Evolutionary conservation across 2,888 invertebrate species (phyloP), one percentile per base, ranked within the genome.

Genomic region (Rhabditoides inermis): DNA sequence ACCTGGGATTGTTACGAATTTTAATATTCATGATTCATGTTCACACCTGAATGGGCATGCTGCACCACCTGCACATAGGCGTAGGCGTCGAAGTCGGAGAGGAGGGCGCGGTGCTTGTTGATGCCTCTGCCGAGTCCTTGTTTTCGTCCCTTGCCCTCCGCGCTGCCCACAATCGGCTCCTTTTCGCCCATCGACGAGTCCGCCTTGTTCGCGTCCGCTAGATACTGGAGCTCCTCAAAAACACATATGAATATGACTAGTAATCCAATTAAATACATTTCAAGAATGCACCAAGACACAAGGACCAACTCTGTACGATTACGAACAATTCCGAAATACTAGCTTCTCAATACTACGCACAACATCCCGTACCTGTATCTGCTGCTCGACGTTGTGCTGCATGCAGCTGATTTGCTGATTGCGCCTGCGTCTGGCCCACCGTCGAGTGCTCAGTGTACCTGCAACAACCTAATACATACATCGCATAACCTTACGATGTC

Each of bases 381-480:
- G 98, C 80, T 98, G 98, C 78, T 99, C 98, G 70, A 98, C 82
- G 81, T 98, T 98, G 79, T 99, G 98, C 81, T 98, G 95, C 95
- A 98, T 99, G 63, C 98, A 84, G 98, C 98, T 98, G 57, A 94
- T 94, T 50, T 98, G 82, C 80, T 98, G 98, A 81, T 98, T 95
- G 98, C 79, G 98, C 76, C 59, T 76, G 76, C n/a, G 81, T 81
- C 55, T 82, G 72, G 7, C 81, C 80, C 27, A 81, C 80, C 30
- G 80, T 81, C 54, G 79, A 81, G 82, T 98, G 95, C 81, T 98
- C 95, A 35, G 98, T 98, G 82, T 98, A 95, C 56, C 67, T 67
- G 44, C 28, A 59, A n/a, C n/a, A n/a, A n/a, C n/a, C n/a, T n/a
- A n/a, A n/a, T n/a, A n/a, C n/a, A n/a, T n/a, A n/a, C n/a, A n/a